Evolutionary conservation across 1,140 invertebrate species (phyloP).

Genomic region (Achroia grisella): DNA sequence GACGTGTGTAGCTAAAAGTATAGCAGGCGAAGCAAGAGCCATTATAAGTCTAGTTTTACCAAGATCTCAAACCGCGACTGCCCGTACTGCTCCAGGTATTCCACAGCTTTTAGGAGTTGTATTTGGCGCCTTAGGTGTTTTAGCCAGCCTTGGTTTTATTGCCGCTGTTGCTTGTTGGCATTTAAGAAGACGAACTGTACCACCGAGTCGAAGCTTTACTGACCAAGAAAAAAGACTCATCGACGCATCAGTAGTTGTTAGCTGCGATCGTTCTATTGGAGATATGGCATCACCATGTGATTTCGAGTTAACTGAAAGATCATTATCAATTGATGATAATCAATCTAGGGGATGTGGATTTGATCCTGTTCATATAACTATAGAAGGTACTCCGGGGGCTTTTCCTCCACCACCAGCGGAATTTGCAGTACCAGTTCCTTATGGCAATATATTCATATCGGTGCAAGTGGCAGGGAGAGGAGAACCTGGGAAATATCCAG

Average conservation of each 20-base stretch:
- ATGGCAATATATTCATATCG: constrained; percentile 72
- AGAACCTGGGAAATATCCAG: constrained; percentile 77
- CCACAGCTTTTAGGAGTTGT: constrained; percentile 65
- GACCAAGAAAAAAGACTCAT: constrained; percentile 90
- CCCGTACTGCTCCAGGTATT: constrained; percentile 60
- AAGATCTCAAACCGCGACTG: constrained; percentile 54
- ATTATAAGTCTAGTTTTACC: constrained; percentile 64
- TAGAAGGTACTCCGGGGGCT: constrained; percentile 78
- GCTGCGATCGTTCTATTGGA: constrained; percentile 77
- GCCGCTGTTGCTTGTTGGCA: constrained; percentile 59
- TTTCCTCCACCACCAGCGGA: constrained; percentile 69
- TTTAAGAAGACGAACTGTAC: constrained; percentile 73
- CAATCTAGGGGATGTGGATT: constrained; percentile 53
- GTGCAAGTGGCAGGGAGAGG: constrained; percentile 72
- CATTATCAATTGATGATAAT: constrained; percentile 50
- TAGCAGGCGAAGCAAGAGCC: constrained; percentile 55
- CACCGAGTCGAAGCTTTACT: constrained; percentile 84
- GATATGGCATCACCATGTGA: constrained; percentile 75
- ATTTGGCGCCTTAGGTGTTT: constrained; percentile 56
- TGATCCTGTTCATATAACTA: constrained; percentile 80
- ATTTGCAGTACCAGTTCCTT: constrained; percentile 62
- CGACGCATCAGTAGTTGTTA: constrained; percentile 83
- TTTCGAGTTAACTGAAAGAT: constrained; percentile 73
- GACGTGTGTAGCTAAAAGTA: constrained; percentile 64
- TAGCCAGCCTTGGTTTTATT: constrained; percentile 55